Conservation (phyloP, 2,888 invertebrate species). For the Sphaerolaimus hirsutus region DNA sequence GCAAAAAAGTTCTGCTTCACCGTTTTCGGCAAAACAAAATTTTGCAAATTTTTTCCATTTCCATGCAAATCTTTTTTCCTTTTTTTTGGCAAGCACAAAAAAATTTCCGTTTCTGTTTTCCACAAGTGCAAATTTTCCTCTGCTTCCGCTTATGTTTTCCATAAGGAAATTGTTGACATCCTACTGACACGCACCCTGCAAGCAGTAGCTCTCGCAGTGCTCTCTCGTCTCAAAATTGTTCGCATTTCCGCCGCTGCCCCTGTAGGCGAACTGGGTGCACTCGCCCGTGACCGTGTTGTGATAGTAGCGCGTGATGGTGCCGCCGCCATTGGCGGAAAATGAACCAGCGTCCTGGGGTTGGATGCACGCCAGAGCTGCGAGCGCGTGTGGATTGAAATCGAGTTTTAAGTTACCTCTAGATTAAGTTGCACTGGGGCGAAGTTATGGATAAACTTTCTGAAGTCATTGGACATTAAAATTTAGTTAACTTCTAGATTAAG, state of each 20-base stretch:
- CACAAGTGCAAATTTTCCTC: too few species aligned
- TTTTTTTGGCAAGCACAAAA: too few species aligned
- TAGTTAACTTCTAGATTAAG: too few species aligned
- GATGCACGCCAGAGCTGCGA: conserved; percentile 21
- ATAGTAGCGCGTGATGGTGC: conserved; percentile 23
- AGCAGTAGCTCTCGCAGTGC: conserved; percentile 22
- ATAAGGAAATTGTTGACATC: conserved; percentile 18
- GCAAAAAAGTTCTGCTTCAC: neutral
- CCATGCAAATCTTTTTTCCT: too few species aligned
- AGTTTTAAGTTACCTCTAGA: too few species aligned
- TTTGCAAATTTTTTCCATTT: too few species aligned
- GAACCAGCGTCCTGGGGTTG: conserved; percentile 22
- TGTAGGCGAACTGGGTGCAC: conserved; percentile 24
- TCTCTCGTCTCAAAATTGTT: conserved; percentile 24
- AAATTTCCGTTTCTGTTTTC: too few species aligned
- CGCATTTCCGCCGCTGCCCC: conserved; percentile 20
- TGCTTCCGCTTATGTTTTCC: neutral
- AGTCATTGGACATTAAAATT: too few species aligned
- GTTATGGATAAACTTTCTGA: too few species aligned
- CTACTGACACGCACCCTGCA: neutral
- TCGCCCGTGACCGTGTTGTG: conserved; percentile 24
- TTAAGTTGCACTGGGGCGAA: too few species aligned
- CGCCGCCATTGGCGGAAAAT: conserved; percentile 22
- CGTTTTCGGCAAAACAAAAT: neutral
- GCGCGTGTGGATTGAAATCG: too few species aligned